Percentiles rank a stretch among this genome's conserved stretches.
phyloP scores from a whole-genome alignment of 2,888 invertebrate genomes.

The Latheticus oryzae region DNA sequence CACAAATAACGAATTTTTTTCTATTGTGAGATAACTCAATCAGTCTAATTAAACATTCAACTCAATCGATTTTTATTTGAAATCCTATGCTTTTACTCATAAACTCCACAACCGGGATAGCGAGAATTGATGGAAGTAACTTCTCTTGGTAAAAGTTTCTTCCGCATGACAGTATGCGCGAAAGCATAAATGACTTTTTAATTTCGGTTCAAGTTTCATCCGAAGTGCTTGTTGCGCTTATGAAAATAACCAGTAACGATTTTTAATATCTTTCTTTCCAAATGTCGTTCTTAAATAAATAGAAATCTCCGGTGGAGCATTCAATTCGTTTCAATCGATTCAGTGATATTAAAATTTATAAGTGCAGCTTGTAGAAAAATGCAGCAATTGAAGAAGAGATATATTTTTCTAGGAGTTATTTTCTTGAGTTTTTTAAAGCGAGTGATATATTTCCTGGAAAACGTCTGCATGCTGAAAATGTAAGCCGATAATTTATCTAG shows the following conservation, averaged over 20 bases:
- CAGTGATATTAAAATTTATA: conserved; percentile 24
- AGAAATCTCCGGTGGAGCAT: conserved; percentile 5
- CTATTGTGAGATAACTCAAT: too few relatives aligned
- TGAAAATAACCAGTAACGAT: conserved; percentile 13
- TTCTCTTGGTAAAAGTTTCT: conserved; percentile 8
- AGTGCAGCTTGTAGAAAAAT: conserved; percentile 17
- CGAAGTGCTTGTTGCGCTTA: conserved; percentile 19
- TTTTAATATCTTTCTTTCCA: conserved; percentile 16
- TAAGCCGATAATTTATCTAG: conserved; percentile 41
- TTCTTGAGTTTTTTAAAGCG: conserved; percentile 10
- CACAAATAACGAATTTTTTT: conserved; percentile 5
- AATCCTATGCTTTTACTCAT: conserved; percentile 1
- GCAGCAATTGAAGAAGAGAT: conserved; percentile 17
- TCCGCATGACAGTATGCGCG: conserved; percentile 24
- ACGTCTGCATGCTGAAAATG: conserved; percentile 35
- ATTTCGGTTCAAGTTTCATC: conserved; percentile 7
- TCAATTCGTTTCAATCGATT: conserved; percentile 2
- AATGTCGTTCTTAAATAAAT: too few relatives aligned
- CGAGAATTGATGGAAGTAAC: conserved; percentile 12
- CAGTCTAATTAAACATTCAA: too few relatives aligned
- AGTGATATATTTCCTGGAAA: conserved; percentile 27
- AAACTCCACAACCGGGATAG: conserved; percentile 8
- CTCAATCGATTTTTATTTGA: too few relatives aligned
- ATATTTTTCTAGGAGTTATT: conserved; percentile 26
- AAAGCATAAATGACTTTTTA: conserved; percentile 27